Conservation (phyloP, 2,888 invertebrate species). For the Microctonus hyperodae region DNA sequence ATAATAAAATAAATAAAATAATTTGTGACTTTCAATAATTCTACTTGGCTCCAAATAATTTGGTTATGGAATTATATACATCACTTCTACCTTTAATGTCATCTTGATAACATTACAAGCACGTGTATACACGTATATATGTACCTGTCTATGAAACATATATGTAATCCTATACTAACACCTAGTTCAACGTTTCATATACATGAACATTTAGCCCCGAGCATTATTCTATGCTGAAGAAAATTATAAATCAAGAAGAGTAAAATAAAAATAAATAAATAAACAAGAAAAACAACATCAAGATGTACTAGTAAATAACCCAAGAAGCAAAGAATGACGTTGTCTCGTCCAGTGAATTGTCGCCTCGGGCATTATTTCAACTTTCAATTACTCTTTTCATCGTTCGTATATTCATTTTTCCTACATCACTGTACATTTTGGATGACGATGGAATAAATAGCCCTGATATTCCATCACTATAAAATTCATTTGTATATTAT, state of each 20-base stretch:
- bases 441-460: background rate
- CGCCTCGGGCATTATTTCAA: conserved; percentile 3
- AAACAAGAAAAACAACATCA: background rate
- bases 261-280: background rate
- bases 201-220: background rate
- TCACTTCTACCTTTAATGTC: background rate
- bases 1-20: too few species aligned
- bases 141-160: too few species aligned
- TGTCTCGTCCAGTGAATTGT: conserved; percentile 14
- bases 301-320: conserved; percentile 3
- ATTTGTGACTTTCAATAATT: too few species aligned
- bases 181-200: background rate
- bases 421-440: background rate
- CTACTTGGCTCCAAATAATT: background rate
- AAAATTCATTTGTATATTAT: background rate
- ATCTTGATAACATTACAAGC: background rate
- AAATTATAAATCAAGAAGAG: background rate
- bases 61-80: background rate
- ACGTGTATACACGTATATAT: background rate
- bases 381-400: conserved; percentile 19
- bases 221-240: background rate
- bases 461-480: background rate
- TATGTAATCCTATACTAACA: background rate
- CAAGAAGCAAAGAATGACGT: background rate
- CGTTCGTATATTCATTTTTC: background rate